Percentiles rank a stretch among this genome's conserved stretches.
phyloP scores from a whole-genome alignment of 1,140 invertebrate genomes.

The Lycorma delicatula region DNA sequence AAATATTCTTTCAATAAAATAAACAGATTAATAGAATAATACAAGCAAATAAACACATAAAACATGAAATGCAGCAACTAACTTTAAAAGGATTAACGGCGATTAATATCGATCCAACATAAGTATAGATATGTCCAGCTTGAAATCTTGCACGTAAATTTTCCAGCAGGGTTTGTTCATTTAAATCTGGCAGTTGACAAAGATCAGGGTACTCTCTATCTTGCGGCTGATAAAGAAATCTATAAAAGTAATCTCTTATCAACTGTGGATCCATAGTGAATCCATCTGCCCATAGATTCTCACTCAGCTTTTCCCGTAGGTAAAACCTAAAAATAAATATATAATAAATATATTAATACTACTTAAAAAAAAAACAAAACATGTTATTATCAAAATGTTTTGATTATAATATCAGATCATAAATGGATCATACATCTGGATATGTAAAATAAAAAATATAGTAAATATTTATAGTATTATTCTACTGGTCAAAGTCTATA shows the following conservation, averaged over 20 bases:
- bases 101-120: constrained; percentile 92
- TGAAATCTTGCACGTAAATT: constrained; percentile 83
- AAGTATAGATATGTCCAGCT: constrained; percentile 91
- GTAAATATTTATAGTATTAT: too few species aligned
- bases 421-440: too few species aligned
- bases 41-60: not conserved
- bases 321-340: constrained; percentile 76
- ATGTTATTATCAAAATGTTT: too few species aligned
- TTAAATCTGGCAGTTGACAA: constrained; percentile 89
- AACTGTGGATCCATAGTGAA: constrained; percentile 84
- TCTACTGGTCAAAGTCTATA: too few species aligned
- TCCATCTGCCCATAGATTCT: constrained; percentile 72
- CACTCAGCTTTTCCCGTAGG: constrained; percentile 69
- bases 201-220: constrained; percentile 90
- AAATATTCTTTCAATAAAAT: not conserved
- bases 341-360: too few species aligned
- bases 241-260: constrained; percentile 80
- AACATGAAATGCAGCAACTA: constrained; percentile 1
- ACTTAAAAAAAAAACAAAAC: too few species aligned
- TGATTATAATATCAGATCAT: too few species aligned
- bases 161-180: constrained; percentile 85
- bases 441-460: too few species aligned
- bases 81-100: constrained; percentile 78
- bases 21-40: too few species aligned
- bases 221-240: constrained; percentile 82